phyloP scores from a whole-genome alignment of 2,113 vertebrate genomes.

The Talpa occidentalis region DNA sequence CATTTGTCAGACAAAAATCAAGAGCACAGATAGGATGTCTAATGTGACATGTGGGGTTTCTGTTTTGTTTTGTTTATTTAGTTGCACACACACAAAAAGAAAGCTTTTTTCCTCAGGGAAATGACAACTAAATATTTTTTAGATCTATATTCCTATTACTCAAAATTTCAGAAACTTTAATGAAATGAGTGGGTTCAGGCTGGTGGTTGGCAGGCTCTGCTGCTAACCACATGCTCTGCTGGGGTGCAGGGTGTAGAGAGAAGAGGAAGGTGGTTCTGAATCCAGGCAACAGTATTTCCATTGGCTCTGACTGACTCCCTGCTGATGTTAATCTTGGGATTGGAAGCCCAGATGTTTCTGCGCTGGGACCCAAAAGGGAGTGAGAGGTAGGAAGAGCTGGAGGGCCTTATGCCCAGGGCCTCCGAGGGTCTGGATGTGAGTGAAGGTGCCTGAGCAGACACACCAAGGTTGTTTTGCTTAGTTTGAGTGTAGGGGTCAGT shows the following conservation, averaged over 20 bases:
- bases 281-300: not conserved
- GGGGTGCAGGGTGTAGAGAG: accelerated
- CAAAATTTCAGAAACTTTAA: constrained; percentile 38
- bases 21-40: constrained; percentile 41
- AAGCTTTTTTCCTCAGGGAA: constrained; percentile 45
- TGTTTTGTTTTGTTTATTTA: constrained; percentile 66
- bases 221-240: not conserved
- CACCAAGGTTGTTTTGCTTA: accelerated
- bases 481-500: not conserved
- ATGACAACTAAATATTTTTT: not conserved
- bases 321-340: not conserved
- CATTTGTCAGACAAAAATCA: constrained; percentile 68
- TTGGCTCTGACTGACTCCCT: not conserved
- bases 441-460: not conserved
- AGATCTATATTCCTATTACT: not conserved
- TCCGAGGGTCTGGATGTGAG: not conserved
- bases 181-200: not conserved
- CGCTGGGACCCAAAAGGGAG: not conserved
- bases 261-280: not conserved
- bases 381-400: not conserved
- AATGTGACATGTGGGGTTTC: not conserved
- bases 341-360: not conserved
- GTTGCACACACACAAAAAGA: constrained; percentile 45
- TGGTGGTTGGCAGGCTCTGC: not conserved
- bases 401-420: not conserved